A percentile compares a stretch with the other conserved stretches of the same genome.
These are phyloP conservation scores for Drosophila burlai DNA, from an alignment of 1,140 invertebrate species.

Conservation along the genomic window DNA sequence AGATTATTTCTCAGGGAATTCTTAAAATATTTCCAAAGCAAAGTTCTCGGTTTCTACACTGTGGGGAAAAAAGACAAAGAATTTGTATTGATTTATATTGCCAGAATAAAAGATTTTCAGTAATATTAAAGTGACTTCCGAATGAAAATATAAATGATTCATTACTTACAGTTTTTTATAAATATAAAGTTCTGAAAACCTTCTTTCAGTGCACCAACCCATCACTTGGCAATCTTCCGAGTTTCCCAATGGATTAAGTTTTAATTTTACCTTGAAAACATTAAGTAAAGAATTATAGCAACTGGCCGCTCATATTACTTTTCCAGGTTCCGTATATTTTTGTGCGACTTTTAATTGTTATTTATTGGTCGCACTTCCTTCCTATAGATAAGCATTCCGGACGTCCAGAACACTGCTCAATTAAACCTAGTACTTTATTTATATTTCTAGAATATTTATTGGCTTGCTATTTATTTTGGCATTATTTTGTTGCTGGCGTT, in stretches of 20 bases:
- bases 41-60: background rate
- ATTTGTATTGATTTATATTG: background rate
- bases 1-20: conserved; percentile 19
- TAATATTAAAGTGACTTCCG: background rate
- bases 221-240: background rate
- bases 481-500: conserved; percentile 41
- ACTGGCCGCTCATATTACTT: background rate
- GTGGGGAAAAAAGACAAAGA: background rate
- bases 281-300: background rate
- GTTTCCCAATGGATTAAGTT: background rate
- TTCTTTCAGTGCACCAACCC: background rate
- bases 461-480: conserved; percentile 63
- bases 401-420: conserved; percentile 17
- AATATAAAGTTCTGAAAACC: background rate
- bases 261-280: background rate
- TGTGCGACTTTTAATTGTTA: conserved; percentile 10
- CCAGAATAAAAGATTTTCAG: background rate
- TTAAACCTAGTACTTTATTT: conserved; percentile 49
- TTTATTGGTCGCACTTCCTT: conserved; percentile 29
- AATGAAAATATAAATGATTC: background rate
- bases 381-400: conserved; percentile 11
- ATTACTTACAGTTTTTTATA: background rate
- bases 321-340: conserved; percentile 1
- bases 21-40: background rate
- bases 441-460: conserved; percentile 62